Conservation (phyloP, 2,113 vertebrate genomes). For the Accipiter virgatus region DNA sequence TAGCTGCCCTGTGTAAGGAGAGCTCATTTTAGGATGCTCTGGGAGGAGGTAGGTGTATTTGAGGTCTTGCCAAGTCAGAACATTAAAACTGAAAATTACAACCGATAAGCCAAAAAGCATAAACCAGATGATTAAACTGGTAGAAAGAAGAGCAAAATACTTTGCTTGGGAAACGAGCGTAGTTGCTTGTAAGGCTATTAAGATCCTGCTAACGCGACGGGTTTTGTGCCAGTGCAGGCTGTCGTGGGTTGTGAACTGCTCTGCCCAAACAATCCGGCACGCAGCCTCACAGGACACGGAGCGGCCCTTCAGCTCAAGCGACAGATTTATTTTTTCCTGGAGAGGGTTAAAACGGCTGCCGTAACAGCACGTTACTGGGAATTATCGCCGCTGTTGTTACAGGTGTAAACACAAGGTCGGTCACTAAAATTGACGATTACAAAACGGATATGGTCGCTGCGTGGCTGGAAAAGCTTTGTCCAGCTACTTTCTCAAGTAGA, state of each 20-base stretch:
- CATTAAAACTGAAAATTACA: not conserved
- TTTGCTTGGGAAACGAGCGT: not conserved
- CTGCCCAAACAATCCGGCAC: not conserved
- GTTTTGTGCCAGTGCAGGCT: not conserved
- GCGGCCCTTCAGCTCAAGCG: not conserved
- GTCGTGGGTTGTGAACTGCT: not conserved
- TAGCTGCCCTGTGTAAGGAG: not conserved
- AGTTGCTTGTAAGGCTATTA: not conserved
- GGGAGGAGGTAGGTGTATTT: not conserved
- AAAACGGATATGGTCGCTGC: not conserved
- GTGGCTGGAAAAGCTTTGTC: not conserved
- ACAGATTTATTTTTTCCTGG: not conserved
- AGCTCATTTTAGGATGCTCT: not conserved
- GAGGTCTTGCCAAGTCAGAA: not conserved
- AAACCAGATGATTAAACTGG: not conserved
- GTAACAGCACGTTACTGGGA: not conserved
- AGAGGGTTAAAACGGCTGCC: not conserved
- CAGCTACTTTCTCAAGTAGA: not conserved
- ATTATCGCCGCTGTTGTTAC: not conserved
- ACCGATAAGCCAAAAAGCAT: not conserved
- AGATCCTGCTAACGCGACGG: not conserved
- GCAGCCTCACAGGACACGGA: not conserved
- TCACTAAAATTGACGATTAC: not conserved
- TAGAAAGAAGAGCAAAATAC: not conserved
- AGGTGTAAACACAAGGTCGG: not conserved